Percentiles rank a stretch among this genome's conserved stretches.
Evolutionary conservation across 2,797 vertebrate species (phyloP).

Genomic region (Valencia hispanica): DNA sequence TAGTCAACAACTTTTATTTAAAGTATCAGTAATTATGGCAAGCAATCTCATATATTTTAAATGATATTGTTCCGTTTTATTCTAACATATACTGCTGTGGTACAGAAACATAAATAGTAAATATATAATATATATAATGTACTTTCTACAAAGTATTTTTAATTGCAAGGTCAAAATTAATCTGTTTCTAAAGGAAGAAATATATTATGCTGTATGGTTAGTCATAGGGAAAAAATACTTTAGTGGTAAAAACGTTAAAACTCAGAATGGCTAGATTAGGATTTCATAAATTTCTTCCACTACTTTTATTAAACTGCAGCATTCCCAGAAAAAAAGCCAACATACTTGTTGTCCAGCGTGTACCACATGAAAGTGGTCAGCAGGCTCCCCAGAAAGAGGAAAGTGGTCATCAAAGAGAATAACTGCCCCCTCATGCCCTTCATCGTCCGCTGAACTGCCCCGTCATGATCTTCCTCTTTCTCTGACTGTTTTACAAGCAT

Average conservation of each 20-base stretch:
- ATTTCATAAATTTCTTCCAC: not conserved
- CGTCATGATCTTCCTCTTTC: not conserved
- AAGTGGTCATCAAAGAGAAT: conserved; percentile 48
- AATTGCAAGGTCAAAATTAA: not conserved
- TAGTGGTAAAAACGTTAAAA: too few species aligned
- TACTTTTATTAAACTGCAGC: not conserved
- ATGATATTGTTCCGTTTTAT: too few species aligned
- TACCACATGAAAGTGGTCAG: conserved; percentile 64
- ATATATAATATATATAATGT: too few species aligned
- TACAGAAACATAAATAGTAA: too few species aligned
- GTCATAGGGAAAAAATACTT: too few species aligned
- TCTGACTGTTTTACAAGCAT: not conserved
- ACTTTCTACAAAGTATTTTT: not conserved
- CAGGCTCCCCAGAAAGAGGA: conserved; percentile 62
- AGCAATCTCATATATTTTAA: too few species aligned
- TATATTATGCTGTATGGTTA: not conserved
- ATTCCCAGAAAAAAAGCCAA: conserved; percentile 8
- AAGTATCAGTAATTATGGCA: too few species aligned
- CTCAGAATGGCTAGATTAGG: too few species aligned
- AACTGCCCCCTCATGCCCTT: too few species aligned
- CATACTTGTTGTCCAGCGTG: conserved; percentile 62
- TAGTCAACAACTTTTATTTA: too few species aligned
- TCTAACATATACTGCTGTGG: too few species aligned
- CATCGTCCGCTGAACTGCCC: not conserved
- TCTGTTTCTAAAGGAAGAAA: not conserved